Base-by-base conservation (phyloP, 2,888 invertebrate species). In the Eretmocerus hayati region DNA sequence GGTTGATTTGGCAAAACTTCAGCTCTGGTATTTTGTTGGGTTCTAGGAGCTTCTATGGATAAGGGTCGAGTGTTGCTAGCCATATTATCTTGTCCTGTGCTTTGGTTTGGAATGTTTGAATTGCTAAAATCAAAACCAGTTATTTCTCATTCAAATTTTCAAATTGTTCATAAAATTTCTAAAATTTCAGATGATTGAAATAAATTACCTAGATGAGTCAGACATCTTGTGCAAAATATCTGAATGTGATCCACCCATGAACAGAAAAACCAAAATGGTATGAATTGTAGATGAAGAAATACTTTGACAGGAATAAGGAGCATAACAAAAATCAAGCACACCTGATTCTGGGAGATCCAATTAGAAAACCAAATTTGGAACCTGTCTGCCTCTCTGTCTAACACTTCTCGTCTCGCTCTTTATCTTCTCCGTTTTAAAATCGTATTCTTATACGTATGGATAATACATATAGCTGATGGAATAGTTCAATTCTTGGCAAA, bases 21-120 rank as follows among this genome's bases (percentile, higher is more conserved):
- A 0, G 47, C 2, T 42, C 55, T 46, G 3, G 32, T 21, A 37
- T 59, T 60, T 41, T 53, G 55, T 11, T 54, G 50, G 16, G 52
- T 31, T 22, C 57, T 58, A 30, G 68, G 62, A 11, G 61, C 66
- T 58, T 69, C 62, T 37, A 71, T 70, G 11, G 69, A 64, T 30
- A 71, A 55, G 22, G 69, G 69, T 43, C 69, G 58, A 2, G 56
- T 44, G 44, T 54, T 66, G 54, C 67, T 70, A 20, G 56, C 59
- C 3, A 56, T 50, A 44, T 56, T 57, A 11, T 52, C 50, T 37
- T 53, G 51, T 6, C 44, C 48, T 39, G 53, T 22, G 31, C 42
- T 53, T 26, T 42, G 35, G 30, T 42, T 42, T 45, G 16, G 43
- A 3, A 33, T 18, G 40, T 49, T 53, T 20, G 32, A 4, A 39